Percentiles rank a stretch among this genome's conserved stretches.
Conservation (phyloP, 2,797 vertebrate genomes). For the Semotilus atromaculatus region DNA sequence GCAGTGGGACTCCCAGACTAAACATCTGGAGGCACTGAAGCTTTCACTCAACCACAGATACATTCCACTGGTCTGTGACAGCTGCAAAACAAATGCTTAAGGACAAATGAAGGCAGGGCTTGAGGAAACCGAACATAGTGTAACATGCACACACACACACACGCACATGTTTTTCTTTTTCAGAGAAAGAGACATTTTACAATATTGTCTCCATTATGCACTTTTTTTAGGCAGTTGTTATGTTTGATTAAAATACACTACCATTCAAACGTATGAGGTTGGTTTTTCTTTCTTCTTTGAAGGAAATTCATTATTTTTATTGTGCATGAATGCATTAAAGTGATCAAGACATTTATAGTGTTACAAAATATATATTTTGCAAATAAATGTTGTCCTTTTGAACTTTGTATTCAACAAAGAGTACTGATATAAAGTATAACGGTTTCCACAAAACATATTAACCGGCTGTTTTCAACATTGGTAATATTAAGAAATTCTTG, state of each 20-base stretch:
- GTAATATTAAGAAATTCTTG: too few relatives aligned
- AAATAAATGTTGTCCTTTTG: neutral
- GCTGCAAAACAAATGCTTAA: constrained; percentile 34
- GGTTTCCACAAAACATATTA: neutral
- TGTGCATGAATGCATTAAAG: neutral
- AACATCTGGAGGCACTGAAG: constrained; percentile 39
- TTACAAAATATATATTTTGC: neutral
- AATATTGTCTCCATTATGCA: neutral
- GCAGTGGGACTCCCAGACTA: constrained; percentile 21
- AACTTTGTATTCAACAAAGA: neutral
- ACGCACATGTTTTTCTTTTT: neutral
- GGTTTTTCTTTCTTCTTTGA: neutral
- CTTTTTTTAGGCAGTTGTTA: neutral
- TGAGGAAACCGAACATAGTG: neutral
- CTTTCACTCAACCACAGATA: constrained; percentile 12
- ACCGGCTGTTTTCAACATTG: neutral
- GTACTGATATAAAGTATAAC: neutral
- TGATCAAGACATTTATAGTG: neutral
- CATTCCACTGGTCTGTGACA: constrained; percentile 26
- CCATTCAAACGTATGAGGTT: neutral
- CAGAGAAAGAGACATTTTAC: neutral
- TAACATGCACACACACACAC: neutral
- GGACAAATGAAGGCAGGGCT: constrained; percentile 13
- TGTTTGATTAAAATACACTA: neutral
- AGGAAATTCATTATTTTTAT: neutral